These are phyloP conservation scores for Diacarnus erythraeanus DNA, from an alignment of 37 sponge, comb jelly and placozoan genomes.

Conservation along the genomic window DNA sequence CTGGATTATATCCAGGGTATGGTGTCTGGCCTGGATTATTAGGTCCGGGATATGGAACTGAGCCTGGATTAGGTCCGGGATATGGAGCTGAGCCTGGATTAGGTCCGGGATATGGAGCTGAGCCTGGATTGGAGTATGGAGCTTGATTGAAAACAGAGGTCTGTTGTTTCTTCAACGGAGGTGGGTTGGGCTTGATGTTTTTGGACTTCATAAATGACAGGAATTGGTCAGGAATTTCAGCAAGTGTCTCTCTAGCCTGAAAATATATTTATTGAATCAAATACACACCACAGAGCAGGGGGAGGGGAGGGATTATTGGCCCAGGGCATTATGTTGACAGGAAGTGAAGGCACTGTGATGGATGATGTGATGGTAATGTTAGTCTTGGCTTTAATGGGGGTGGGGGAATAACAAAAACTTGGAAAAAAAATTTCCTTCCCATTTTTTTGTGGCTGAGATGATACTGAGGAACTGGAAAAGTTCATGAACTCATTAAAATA, in stretches of 20 bases:
- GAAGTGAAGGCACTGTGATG: too few species aligned
- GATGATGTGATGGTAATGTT: too few species aligned
- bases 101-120: not conserved
- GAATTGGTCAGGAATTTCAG: conserved; percentile 85
- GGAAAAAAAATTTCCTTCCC: too few species aligned
- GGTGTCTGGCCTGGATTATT: not conserved
- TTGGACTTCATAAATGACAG: conserved; percentile 67
- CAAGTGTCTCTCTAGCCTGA: conserved; percentile 85
- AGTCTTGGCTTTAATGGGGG: too few species aligned
- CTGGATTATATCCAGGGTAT: not conserved
- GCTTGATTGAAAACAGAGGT: not conserved
- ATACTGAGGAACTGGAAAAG: too few species aligned
- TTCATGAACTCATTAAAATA: too few species aligned
- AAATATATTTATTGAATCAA: not conserved
- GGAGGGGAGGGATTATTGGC: not conserved
- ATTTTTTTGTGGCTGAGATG: too few species aligned
- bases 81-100: not conserved
- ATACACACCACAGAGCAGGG: not conserved
- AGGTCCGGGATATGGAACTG: not conserved
- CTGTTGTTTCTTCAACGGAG: conserved; percentile 40
- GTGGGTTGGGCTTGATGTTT: conserved; percentile 73
- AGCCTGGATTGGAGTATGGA: not conserved
- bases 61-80: not conserved
- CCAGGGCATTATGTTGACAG: not conserved
- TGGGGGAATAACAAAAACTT: too few species aligned